Evolutionary conservation across 1,140 invertebrate genomes (phyloP).

Genomic region (Listronotus oregonensis): DNA sequence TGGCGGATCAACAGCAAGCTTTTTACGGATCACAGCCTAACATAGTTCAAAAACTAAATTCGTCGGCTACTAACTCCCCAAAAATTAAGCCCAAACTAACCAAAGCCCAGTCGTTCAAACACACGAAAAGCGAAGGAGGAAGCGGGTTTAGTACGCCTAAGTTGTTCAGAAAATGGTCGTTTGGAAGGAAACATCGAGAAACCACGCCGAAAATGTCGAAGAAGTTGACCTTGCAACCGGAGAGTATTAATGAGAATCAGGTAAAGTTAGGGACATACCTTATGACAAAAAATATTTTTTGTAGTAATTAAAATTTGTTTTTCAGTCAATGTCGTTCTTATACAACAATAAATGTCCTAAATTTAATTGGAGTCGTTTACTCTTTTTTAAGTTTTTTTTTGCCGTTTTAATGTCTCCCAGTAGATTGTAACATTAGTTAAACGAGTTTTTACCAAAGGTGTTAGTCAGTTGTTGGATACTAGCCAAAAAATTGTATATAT

Average conservation of each 20-base stretch:
- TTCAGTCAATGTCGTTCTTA: too few relatives aligned
- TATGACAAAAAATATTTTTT: not conserved
- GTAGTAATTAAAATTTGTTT: too few relatives aligned
- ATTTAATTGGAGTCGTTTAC: too few relatives aligned
- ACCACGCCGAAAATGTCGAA: slow-evolving; percentile 43
- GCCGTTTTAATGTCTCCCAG: too few relatives aligned
- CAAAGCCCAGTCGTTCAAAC: slow-evolving; percentile 56
- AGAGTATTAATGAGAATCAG: slow-evolving; percentile 37
- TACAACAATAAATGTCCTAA: too few relatives aligned
- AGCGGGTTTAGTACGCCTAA: slow-evolving; percentile 49
- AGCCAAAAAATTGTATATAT: too few relatives aligned
- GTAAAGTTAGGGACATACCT: slow-evolving; percentile 6
- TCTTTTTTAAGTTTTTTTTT: too few relatives aligned
- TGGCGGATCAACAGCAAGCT: slow-evolving; percentile 43
- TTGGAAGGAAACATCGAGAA: slow-evolving; percentile 42
- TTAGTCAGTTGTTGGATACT: too few relatives aligned
- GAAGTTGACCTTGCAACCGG: slow-evolving; percentile 39
- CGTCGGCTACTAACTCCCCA: slow-evolving; percentile 50
- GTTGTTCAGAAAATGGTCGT: slow-evolving; percentile 53
- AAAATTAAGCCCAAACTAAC: slow-evolving; percentile 54
- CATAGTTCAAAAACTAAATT: slow-evolving; percentile 53
- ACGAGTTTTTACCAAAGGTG: too few relatives aligned
- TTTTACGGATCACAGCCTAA: slow-evolving; percentile 57
- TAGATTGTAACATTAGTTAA: too few relatives aligned
- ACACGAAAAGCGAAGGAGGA: slow-evolving; percentile 45